These are phyloP conservation scores for Acleris sparsana DNA, from an alignment of 2,888 invertebrate genomes.

Conservation along the genomic window DNA sequence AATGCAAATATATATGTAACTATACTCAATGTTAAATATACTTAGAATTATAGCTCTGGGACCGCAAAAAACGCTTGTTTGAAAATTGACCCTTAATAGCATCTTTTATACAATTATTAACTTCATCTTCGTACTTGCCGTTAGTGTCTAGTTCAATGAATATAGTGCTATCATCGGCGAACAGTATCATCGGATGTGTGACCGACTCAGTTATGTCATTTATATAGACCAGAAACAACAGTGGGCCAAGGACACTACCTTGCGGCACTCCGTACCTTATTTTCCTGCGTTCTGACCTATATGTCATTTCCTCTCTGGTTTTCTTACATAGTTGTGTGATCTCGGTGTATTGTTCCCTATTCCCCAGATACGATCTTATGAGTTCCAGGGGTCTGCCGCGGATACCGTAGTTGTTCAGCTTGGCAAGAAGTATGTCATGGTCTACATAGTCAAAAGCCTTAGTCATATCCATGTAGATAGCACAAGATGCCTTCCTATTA, in stretches of 20 bases:
- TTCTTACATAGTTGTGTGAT: background rate
- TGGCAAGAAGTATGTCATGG: background rate
- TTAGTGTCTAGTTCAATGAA: background rate
- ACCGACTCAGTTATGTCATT: background rate
- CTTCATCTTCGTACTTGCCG: background rate
- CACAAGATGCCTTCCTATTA: background rate
- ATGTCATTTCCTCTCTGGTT: background rate
- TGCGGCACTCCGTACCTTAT: background rate
- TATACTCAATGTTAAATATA: no score
- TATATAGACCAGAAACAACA: background rate
- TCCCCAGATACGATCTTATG: background rate
- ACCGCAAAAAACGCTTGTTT: no score
- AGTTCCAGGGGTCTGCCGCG: background rate
- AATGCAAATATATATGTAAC: no score
- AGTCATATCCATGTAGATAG: conserved; percentile 1
- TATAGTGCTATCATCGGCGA: background rate
- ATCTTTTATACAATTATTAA: no score
- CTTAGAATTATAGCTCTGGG: no score
- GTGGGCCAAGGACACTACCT: background rate
- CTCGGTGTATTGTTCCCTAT: background rate
- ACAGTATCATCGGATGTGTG: background rate
- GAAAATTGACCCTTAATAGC: no score
- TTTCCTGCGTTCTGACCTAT: background rate
- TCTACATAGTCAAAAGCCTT: conserved; percentile 1
- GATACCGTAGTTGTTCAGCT: background rate